Evolutionary conservation across 1,140 invertebrate species (phyloP).

Genomic region (Augochlora pura): DNA sequence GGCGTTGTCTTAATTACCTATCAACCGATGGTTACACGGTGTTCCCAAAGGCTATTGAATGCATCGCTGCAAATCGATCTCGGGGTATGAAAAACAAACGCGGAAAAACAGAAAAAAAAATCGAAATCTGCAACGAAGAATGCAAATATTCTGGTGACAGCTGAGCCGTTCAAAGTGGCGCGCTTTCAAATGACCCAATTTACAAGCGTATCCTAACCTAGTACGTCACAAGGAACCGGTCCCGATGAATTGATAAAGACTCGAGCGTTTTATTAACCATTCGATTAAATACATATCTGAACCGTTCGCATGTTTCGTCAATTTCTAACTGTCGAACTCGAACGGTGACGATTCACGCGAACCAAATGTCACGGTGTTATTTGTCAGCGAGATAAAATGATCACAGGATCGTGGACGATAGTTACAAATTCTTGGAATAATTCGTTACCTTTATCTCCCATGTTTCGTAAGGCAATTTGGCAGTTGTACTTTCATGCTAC

Average conservation of each 20-base stretch:
- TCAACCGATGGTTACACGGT: no score
- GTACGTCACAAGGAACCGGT: conserved; percentile 12
- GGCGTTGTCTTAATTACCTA: background rate
- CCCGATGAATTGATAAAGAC: background rate
- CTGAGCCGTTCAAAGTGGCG: conserved; percentile 32
- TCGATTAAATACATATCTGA: no score
- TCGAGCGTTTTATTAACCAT: background rate
- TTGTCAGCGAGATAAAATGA: background rate
- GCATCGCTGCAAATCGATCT: background rate
- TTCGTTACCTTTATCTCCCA: conserved; percentile 61
- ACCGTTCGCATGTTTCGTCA: background rate
- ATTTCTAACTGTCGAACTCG: no score
- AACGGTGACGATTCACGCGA: background rate
- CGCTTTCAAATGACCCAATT: conserved; percentile 48
- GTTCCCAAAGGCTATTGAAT: background rate
- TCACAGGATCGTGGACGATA: no score
- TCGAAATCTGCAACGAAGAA: background rate
- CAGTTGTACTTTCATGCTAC: conserved; percentile 53
- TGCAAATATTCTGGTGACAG: conserved; percentile 3
- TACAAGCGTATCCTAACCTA: conserved; percentile 35
- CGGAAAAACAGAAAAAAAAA: background rate
- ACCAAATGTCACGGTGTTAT: background rate
- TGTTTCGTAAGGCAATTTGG: conserved; percentile 41
- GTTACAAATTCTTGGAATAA: background rate
- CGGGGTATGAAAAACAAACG: background rate